Percentiles rank a stretch among this genome's conserved stretches.
These are phyloP conservation scores for Tinamus major DNA, from an alignment of 2,797 vertebrate genomes.

Conservation along the genomic window DNA sequence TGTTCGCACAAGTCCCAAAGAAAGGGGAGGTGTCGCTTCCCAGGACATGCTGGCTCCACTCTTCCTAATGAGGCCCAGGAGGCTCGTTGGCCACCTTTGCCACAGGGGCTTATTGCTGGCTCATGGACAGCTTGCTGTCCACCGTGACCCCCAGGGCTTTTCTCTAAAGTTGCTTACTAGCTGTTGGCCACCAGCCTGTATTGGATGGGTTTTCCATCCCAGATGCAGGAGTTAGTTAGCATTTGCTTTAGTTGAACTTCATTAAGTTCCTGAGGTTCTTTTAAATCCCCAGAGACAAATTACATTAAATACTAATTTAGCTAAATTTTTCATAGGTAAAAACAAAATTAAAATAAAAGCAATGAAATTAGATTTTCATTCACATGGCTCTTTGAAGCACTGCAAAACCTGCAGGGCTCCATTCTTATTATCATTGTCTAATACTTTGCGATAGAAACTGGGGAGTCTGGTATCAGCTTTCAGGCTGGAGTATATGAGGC, in stretches of 20 bases:
- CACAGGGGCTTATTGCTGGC: not conserved
- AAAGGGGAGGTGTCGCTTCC: not conserved
- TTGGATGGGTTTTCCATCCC: not conserved
- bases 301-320: not conserved
- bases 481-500: not conserved
- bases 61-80: not conserved
- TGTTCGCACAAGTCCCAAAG: not conserved
- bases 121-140: not conserved
- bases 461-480: not conserved
- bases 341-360: not conserved
- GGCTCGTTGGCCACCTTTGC: not conserved
- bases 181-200: not conserved
- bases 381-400: not conserved
- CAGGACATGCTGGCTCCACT: not conserved
- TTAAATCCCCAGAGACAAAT: not conserved
- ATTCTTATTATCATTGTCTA: not conserved
- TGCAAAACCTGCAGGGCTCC: not conserved
- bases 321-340: not conserved
- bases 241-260: not conserved
- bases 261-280: not conserved
- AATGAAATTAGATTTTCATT: not conserved
- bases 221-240: not conserved
- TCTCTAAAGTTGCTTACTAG: not conserved
- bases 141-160: fast-evolving
- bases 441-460: not conserved